Conservation (phyloP, 1,140 invertebrate genomes). For the Maconellicoccus hirsutus region DNA sequence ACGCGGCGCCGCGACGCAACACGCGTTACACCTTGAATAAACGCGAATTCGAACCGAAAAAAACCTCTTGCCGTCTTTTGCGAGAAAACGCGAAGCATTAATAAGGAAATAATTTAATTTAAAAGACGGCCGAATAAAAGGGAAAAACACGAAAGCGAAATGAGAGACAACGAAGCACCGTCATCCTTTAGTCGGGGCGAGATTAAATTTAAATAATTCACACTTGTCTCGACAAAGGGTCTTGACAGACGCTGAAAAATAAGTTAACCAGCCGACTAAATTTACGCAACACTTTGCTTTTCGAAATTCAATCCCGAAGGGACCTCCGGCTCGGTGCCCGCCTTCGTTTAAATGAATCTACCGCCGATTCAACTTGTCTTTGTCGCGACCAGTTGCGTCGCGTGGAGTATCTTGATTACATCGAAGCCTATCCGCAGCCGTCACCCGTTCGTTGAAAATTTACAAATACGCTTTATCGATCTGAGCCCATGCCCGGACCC, state of each 20-base stretch:
- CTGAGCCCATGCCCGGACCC: too few relatives aligned
- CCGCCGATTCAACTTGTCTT: background rate
- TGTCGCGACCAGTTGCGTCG: background rate
- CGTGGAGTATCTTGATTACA: background rate
- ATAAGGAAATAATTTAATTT: conserved; percentile 10
- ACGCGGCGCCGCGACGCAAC: too few relatives aligned
- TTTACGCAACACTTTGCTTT: background rate
- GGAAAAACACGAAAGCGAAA: background rate
- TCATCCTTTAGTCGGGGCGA: background rate
- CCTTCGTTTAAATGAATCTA: background rate
- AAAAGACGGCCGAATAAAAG: background rate
- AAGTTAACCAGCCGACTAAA: conserved; percentile 20
- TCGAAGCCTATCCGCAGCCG: background rate
- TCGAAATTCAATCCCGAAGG: background rate
- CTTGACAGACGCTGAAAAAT: conserved; percentile 20
- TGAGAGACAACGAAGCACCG: background rate
- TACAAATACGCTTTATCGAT: too few relatives aligned
- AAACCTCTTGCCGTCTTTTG: too few relatives aligned
- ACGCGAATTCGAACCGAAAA: too few relatives aligned
- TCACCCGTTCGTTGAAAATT: too few relatives aligned
- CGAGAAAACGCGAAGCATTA: conserved; percentile 2
- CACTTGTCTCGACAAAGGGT: conserved; percentile 15
- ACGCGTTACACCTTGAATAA: too few relatives aligned
- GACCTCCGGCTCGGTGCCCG: background rate
- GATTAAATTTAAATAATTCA: conserved; percentile 23